Evolutionary conservation across 2,888 invertebrate species (phyloP), one percentile per base, ranked within the genome.

Genomic region (Drosophila robusta): DNA sequence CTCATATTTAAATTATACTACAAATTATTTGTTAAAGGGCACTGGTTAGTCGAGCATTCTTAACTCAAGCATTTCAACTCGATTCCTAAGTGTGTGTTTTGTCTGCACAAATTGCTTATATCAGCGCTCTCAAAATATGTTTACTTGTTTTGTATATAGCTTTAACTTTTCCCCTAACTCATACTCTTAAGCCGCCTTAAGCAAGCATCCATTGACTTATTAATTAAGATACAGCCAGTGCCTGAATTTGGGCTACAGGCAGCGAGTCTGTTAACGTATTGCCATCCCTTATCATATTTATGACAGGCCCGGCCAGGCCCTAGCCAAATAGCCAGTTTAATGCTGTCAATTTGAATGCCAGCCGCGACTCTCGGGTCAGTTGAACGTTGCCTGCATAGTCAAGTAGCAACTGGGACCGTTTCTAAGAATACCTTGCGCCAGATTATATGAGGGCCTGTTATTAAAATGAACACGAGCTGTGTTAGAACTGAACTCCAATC

Each of bases 341-440:
- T 73, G 67, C 56, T 67, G 70, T 70, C 83, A 89, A 84, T 84
- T 89, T 89, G 81, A 84, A 84, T 84, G 85, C 89, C 75, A 66
- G 67, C 54, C 85, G 70, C 75, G 61, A 58, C 51, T 58, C 58
- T 58, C 22, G 64, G 77, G 45, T 62, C 58, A 68, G 58, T 42
- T 45, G 52, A 44, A 80, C 74, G 85, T 18, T 45, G 24, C 42
- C 68, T 78, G 83, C 85, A 84, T 83, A 84, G 49, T 39, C 70
- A 83, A 89, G 85, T 75, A 70, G 67, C 44, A 16, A 29, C 11
- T 2, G 42, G 38, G 51, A 11, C 16, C 34, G 34, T 12, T 34
- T 16, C 24, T 8, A 1, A 6, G 14, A 18, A 49, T 76, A 74
- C 69, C 62, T 68, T 56, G 47, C 49, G 54, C 54, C 41, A 71